These are phyloP conservation scores for Plutella xylostella DNA, from an alignment of 2,888 invertebrate genomes.

Conservation along the genomic window DNA sequence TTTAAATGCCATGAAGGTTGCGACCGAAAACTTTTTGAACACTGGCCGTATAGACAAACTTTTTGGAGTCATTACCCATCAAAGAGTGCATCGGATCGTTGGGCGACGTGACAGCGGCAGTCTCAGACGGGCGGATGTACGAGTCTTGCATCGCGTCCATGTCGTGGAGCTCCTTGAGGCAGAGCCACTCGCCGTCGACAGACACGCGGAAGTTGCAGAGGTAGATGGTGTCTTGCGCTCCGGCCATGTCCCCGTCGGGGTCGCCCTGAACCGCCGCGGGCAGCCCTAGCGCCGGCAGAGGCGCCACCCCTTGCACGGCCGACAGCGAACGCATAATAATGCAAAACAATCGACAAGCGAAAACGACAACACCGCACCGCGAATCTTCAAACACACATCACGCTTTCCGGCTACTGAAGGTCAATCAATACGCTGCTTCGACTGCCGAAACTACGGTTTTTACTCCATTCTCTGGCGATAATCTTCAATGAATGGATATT, in stretches of 20 bases:
- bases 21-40: too few species aligned
- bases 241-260: conserved; percentile 76
- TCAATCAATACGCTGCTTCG: too few species aligned
- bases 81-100: conserved; percentile 70
- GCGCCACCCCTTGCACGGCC: conserved; percentile 54
- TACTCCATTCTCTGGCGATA: background rate
- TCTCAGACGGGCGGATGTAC: conserved; percentile 73
- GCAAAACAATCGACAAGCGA: conserved; percentile 63
- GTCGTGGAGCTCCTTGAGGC: conserved; percentile 93
- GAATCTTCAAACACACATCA: too few species aligned
- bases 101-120: conserved; percentile 72
- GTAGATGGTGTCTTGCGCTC: conserved; percentile 96
- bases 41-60: too few species aligned
- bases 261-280: conserved; percentile 39
- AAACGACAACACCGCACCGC: conserved; percentile 38
- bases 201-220: conserved; percentile 97
- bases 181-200: conserved; percentile 97
- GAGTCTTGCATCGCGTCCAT: conserved; percentile 87
- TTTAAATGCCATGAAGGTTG: too few species aligned
- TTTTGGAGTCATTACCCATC: too few species aligned
- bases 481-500: too few species aligned
- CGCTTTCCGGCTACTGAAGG: too few species aligned
- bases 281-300: conserved; percentile 49
- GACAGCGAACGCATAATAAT: conserved; percentile 65
- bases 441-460: background rate